Percentiles rank a stretch among this genome's conserved stretches.
These are phyloP conservation scores for Abrostola tripartita DNA, from an alignment of 2,888 invertebrate species.

Conservation along the genomic window DNA sequence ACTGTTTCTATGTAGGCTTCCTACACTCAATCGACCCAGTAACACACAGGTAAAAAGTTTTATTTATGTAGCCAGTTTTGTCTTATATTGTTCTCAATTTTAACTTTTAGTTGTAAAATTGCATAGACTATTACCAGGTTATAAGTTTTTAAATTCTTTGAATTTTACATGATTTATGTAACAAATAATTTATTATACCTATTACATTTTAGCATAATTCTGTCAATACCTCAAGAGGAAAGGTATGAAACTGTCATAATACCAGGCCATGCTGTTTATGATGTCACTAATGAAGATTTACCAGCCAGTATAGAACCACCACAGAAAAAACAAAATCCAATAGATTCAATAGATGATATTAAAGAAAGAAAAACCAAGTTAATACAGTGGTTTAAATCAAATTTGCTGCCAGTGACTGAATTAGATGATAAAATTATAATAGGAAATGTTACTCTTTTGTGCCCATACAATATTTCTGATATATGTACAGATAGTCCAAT, in stretches of 20 bases:
- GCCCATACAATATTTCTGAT: conserved; percentile 72
- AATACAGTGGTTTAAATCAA: conserved; percentile 75
- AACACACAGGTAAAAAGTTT: conserved; percentile 70
- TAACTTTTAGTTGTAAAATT: neutral
- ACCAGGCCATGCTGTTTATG: conserved; percentile 76
- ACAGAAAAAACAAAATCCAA: conserved; percentile 41
- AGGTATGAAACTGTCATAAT: conserved; percentile 68
- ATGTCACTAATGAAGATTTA: conserved; percentile 59
- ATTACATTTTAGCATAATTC: conserved; percentile 73
- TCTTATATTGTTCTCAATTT: no score
- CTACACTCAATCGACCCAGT: conserved; percentile 78
- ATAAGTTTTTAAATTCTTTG: neutral
- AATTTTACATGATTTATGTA: no score
- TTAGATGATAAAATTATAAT: conserved; percentile 72
- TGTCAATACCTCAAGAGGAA: conserved; percentile 67
- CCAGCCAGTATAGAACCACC: conserved; percentile 55
- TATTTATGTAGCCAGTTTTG: no score
- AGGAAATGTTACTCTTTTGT: conserved; percentile 72
- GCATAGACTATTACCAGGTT: neutral
- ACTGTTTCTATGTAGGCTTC: conserved; percentile 68
- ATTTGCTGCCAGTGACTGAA: conserved; percentile 73
- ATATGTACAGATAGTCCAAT: conserved; percentile 79
- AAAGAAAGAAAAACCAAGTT: conserved; percentile 66
- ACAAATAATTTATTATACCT: no score
- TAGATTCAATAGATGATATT: conserved; percentile 54